These are phyloP conservation scores for Calameuta idolon DNA, from an alignment of 2,888 invertebrate genomes.

Conservation along the genomic window DNA sequence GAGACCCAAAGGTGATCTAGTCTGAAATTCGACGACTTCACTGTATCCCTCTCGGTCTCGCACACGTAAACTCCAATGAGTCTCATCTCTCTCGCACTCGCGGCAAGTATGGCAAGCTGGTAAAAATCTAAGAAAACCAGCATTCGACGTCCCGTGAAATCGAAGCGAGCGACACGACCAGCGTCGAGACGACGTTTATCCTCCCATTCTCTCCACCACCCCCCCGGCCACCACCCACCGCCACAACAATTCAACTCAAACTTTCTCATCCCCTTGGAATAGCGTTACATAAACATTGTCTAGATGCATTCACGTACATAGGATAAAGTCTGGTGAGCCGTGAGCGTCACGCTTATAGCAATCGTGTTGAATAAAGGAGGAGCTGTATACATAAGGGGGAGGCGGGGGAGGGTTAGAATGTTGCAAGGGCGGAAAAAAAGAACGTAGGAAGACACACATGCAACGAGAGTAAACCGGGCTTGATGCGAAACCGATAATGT, in stretches of 20 bases:
- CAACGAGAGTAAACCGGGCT: constrained; percentile 50
- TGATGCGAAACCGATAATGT: constrained; percentile 66
- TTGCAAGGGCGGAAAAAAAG: constrained; percentile 4
- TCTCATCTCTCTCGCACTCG: not conserved
- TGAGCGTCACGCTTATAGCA: not conserved
- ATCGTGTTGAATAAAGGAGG: constrained; percentile 23
- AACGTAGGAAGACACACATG: constrained; percentile 24
- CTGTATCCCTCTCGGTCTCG: not conserved
- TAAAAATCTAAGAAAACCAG: not conserved
- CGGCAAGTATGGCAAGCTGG: not conserved
- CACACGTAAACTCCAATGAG: not conserved
- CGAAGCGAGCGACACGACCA: not conserved
- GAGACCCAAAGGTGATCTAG: not conserved
- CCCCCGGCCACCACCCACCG: not conserved
- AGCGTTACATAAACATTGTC: constrained; percentile 13
- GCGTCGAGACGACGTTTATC: not conserved
- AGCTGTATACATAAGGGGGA: constrained; percentile 16
- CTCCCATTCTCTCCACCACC: no score
- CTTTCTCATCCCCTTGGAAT: not conserved
- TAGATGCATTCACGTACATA: not conserved
- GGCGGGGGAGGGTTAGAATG: constrained; percentile 6
- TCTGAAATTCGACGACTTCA: not conserved
- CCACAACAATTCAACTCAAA: not conserved
- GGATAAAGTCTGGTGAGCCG: constrained; percentile 3
- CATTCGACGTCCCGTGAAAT: not conserved